Conservation (phyloP, 2,797 vertebrate genomes). For the Coilia nasus region DNA sequence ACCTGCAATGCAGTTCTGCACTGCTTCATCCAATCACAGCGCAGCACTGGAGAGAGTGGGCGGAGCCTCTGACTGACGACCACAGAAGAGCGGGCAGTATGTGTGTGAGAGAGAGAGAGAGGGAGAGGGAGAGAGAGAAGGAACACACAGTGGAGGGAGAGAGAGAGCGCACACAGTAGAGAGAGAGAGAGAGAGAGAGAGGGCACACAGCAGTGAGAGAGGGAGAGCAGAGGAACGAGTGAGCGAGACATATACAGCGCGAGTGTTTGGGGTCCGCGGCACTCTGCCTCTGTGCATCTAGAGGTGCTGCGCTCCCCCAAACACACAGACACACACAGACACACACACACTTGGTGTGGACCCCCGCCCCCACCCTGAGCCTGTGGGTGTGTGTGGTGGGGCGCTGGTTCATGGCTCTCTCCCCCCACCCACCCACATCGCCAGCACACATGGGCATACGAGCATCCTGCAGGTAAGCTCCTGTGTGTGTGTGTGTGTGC, state of each 20-base stretch:
- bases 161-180: background rate
- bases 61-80: slow-evolving; percentile 28
- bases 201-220: background rate
- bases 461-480: slow-evolving; percentile 76
- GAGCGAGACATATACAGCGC: slow-evolving; percentile 32
- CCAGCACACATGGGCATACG: slow-evolving; percentile 75
- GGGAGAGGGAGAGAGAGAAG: background rate
- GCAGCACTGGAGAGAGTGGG: slow-evolving; percentile 61
- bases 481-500: slow-evolving; percentile 6
- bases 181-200: background rate
- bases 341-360: slow-evolving; percentile 40
- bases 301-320: slow-evolving; percentile 34
- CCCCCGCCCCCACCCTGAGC: slow-evolving; percentile 33
- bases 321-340: background rate
- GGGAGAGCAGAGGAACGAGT: background rate
- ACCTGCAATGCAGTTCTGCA: slow-evolving; percentile 93
- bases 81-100: background rate
- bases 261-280: slow-evolving; percentile 52
- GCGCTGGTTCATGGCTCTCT: slow-evolving; percentile 61
- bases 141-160: background rate
- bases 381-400: background rate
- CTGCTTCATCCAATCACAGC: slow-evolving; percentile 76
- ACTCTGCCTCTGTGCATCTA: slow-evolving; percentile 60
- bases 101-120: no score
- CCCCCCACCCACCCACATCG: slow-evolving; percentile 49